A percentile compares a stretch with the other conserved stretches of the same genome.
Conservation (phyloP, 2,888 invertebrate genomes). For the Leptothorax acervorum region DNA sequence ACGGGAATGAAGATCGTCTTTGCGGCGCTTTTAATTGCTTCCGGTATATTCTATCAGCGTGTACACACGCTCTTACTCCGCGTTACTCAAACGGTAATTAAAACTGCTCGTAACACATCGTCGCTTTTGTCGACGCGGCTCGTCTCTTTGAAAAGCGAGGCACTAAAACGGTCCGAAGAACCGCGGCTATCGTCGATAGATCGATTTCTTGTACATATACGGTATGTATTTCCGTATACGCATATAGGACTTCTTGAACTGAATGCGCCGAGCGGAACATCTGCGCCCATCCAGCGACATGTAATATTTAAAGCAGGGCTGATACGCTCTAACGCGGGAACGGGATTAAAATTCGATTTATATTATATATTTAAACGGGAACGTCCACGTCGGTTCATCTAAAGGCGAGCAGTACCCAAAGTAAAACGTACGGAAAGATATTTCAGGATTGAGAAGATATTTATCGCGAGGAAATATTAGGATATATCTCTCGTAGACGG, state of each 20-base stretch:
- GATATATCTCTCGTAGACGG: background rate
- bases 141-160: background rate
- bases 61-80: background rate
- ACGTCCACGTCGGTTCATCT: background rate
- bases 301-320: constrained; percentile 38
- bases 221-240: constrained; percentile 35
- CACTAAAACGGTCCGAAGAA: constrained; percentile 15
- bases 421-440: background rate
- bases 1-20: constrained; percentile 26
- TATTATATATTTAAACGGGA: background rate
- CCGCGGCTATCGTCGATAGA: constrained; percentile 27
- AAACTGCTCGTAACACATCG: constrained; percentile 16
- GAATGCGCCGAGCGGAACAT: constrained; percentile 28
- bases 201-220: constrained; percentile 28
- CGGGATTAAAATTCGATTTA: constrained; percentile 2
- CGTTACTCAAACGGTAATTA: constrained; percentile 35
- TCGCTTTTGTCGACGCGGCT: constrained; percentile 1
- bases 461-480: background rate
- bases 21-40: constrained; percentile 32
- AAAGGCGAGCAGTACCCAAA: background rate
- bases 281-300: background rate
- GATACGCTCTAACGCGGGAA: constrained; percentile 2
- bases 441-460: background rate
- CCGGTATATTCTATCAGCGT: constrained; percentile 32
- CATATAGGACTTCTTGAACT: constrained; percentile 36